Evolutionary conservation across 2,113 vertebrate genomes (phyloP).

Genomic region (Scomber colias): DNA sequence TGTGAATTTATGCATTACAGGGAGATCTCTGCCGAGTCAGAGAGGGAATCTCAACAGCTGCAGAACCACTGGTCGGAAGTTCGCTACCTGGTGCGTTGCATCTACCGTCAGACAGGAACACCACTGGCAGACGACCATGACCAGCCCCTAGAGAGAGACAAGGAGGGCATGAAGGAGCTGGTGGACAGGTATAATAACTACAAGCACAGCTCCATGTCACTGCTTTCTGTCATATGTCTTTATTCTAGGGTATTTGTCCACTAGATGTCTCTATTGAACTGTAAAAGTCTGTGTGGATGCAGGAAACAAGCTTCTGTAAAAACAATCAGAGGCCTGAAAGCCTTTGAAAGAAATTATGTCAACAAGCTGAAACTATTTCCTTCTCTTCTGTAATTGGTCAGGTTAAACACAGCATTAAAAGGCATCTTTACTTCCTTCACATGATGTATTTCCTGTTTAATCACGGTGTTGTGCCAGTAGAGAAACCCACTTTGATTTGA

Average conservation of each 20-base stretch:
- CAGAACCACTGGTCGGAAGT: conserved; percentile 99
- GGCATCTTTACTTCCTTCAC: conserved; percentile 2
- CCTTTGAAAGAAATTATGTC: conserved; percentile 16
- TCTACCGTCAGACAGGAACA: conserved; percentile 96
- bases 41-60: conserved; percentile 95
- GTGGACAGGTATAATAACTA: conserved; percentile 90
- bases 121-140: conserved; percentile 95
- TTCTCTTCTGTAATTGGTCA: not conserved
- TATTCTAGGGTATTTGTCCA: conserved; percentile 33
- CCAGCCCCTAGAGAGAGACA: conserved; percentile 92
- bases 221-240: not conserved
- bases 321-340: not conserved
- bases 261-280: conserved; percentile 52
- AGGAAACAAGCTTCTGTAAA: not conserved
- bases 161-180: conserved; percentile 95
- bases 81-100: conserved; percentile 95
- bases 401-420: not conserved
- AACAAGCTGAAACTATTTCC: not conserved
- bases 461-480: not conserved
- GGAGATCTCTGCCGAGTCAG: conserved; percentile 92
- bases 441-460: conserved; percentile 18
- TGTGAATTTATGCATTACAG: conserved; percentile 72
- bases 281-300: not conserved
- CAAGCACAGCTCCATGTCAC: not conserved
- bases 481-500: no score